Evolutionary conservation across 2,888 invertebrate species (phyloP), one percentile per base, ranked within the genome.

Genomic region (Electrophaes corylata): DNA sequence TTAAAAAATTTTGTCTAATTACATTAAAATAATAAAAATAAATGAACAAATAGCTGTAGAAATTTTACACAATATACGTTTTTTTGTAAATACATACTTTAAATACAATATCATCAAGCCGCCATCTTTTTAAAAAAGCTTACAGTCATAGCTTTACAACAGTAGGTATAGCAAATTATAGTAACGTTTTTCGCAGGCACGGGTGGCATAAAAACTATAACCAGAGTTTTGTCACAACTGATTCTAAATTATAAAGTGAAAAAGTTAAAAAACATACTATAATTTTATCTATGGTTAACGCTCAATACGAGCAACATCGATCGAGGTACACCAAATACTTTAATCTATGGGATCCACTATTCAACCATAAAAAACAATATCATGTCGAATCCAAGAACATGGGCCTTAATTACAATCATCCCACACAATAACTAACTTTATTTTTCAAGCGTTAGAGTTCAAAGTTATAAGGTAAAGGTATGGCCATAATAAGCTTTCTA

Each of bases 321-420:
- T 66, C 67, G 59, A 66, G 67, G 70, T 72, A 72, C 75, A 73
- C 80, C 80, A 76, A 84, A 84, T 78, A 79, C 79, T 72, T 81
- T 80, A 84, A 85, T 84, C 86, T 86, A 85, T 80, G 79, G 78
- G 79, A 78, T 83, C 81, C 83, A 81, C 86, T 87, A 85, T 84
- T 84, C 82, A 78, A 69, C 78, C 79, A 88, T 86, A 89, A 89
- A 85, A 89, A 89, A 89, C 88, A 88, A 88, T 88, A 89, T 88
- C 84, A 83, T 75, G 81, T 83, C 79, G 80, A 78, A 80, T 78
- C 74, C 73, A 73, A 78, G 70, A 78, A 84, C 85, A 84, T 73
- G 80, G 76, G 67, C 83, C 89, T 86, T 90, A 89, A 90, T 89
- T 89, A 88, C 83, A 79, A 73, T 70, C 74, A 69, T 62, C 62